phyloP scores from a whole-genome alignment of 2,797 vertebrate genomes.

The Podargus strigoides region DNA sequence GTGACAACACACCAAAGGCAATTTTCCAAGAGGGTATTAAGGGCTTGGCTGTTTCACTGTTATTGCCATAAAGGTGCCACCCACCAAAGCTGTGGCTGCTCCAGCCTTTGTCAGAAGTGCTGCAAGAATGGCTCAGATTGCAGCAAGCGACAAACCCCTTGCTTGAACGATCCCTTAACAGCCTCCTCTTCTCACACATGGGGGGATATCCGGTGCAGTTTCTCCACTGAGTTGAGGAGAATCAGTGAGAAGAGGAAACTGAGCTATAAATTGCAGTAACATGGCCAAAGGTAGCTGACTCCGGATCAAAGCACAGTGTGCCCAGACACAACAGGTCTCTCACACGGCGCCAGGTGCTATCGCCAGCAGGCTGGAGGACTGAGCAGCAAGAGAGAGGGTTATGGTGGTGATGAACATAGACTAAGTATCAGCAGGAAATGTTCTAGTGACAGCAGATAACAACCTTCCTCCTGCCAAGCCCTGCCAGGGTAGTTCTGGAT shows the following conservation, averaged over 20 bases:
- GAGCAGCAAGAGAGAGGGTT: not conserved
- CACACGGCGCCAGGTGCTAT: fast-evolving
- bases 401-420: not conserved
- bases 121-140: not conserved
- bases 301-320: not conserved
- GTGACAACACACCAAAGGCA: not conserved
- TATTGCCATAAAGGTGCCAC: not conserved
- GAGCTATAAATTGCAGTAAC: not conserved
- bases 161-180: not conserved
- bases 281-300: not conserved
- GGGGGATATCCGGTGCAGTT: not conserved
- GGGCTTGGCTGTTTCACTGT: not conserved
- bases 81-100: not conserved
- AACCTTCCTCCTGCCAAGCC: not conserved
- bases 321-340: not conserved
- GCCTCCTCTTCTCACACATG: not conserved
- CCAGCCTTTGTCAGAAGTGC: not conserved
- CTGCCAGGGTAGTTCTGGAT: not conserved
- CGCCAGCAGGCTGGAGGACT: not conserved
- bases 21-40: not conserved
- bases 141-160: not conserved
- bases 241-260: not conserved
- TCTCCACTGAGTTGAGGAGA: not conserved
- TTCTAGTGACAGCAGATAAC: not conserved
- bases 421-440: fast-evolving